These are phyloP conservation scores for Aphelinus atriplicis DNA, from an alignment of 1,140 invertebrate genomes.

Conservation along the genomic window DNA sequence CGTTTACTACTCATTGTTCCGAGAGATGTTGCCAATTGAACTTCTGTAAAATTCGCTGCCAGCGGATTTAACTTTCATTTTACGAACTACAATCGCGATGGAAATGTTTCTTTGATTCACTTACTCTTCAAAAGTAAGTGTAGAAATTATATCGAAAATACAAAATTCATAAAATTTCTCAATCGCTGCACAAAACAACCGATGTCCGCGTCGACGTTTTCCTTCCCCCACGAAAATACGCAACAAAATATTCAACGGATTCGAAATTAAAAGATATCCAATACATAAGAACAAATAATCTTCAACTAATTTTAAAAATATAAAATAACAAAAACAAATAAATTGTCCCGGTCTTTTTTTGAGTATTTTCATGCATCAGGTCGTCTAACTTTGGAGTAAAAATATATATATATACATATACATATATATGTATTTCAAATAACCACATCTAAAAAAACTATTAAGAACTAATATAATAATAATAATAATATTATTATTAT, in stretches of 20 bases:
- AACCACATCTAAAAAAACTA: not conserved
- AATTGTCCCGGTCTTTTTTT: conserved; percentile 6
- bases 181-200: not conserved
- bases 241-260: conserved; percentile 30
- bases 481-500: not conserved
- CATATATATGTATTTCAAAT: not conserved
- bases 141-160: not conserved
- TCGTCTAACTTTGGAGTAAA: conserved; percentile 21
- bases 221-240: conserved; percentile 2
- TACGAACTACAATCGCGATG: not conserved
- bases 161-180: not conserved
- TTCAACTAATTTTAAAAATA: conserved; percentile 34
- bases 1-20: conserved; percentile 15
- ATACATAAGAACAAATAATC: conserved; percentile 31
- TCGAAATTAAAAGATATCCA: conserved; percentile 11
- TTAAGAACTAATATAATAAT: conserved; percentile 4
- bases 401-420: not conserved
- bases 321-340: conserved; percentile 28
- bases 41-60: not conserved
- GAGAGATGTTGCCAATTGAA: not conserved
- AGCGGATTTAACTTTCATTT: not conserved
- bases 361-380: conserved; percentile 29
- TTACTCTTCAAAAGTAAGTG: not conserved
- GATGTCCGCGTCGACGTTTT: not conserved
- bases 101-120: conserved; percentile 10